phyloP scores from a whole-genome alignment of 2,113 vertebrate species.

The Sitta europaea region DNA sequence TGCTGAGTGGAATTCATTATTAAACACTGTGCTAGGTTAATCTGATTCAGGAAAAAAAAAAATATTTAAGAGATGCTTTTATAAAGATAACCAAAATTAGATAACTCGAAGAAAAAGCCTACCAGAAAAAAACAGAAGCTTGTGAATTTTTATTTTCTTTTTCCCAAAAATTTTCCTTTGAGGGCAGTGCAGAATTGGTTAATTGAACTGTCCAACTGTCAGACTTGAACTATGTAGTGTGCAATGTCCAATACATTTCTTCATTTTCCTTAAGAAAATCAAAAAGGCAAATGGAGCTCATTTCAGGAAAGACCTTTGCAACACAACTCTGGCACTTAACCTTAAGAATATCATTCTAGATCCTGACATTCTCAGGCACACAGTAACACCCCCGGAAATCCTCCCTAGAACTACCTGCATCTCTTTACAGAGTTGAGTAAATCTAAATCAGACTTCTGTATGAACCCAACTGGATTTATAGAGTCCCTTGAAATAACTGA shows the following conservation, averaged over 20 bases:
- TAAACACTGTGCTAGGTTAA: conserved; percentile 8
- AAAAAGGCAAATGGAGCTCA: not conserved
- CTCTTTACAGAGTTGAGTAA: not conserved
- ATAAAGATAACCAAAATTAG: not conserved
- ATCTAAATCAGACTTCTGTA: not conserved
- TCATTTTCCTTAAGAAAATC: not conserved
- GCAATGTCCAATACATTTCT: not conserved
- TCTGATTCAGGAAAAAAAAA: not conserved
- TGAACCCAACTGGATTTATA: not conserved
- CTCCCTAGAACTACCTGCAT: not conserved
- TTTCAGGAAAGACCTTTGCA: not conserved
- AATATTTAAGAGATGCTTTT: not conserved
- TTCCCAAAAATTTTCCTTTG: not conserved
- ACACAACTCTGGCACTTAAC: not conserved
- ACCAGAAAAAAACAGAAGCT: not conserved
- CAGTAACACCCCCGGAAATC: not conserved
- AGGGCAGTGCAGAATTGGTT: not conserved
- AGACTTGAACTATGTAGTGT: not conserved
- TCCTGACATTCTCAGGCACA: not conserved
- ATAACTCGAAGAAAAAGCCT: not conserved
- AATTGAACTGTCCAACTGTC: not conserved
- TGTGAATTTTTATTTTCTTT: not conserved
- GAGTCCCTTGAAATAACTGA: not conserved
- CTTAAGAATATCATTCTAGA: not conserved
- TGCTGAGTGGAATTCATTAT: conserved; percentile 47